phyloP scores from a whole-genome alignment of 2,888 invertebrate genomes.

The Emmelina monodactyla region DNA sequence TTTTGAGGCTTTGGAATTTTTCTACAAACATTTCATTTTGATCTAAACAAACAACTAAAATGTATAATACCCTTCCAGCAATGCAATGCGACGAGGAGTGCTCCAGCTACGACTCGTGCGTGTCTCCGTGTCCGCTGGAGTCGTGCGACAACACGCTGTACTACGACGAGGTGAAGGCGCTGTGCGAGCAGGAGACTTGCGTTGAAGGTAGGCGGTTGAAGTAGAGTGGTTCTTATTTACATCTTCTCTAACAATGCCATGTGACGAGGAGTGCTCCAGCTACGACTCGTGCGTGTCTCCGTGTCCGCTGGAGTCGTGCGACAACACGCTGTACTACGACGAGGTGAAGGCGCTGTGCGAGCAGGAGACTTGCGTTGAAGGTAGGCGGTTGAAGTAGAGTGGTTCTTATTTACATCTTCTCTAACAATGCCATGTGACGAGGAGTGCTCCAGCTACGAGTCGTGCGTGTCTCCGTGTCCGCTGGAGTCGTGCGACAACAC shows the following conservation, averaged over 20 bases:
- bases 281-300: constrained; percentile 84
- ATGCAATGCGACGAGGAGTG: constrained; percentile 89
- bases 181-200: constrained; percentile 78
- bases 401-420: too few relatives aligned
- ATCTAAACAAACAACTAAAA: too few relatives aligned
- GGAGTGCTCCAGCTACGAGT: constrained; percentile 78
- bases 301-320: constrained; percentile 86
- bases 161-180: constrained; percentile 67
- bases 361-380: constrained; percentile 82
- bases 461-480: constrained; percentile 85
- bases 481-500: constrained; percentile 85
- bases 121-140: constrained; percentile 82
- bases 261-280: constrained; percentile 79
- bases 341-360: constrained; percentile 71
- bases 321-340: constrained; percentile 73
- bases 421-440: constrained; percentile 90
- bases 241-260: constrained; percentile 79
- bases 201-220: constrained; percentile 79
- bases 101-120: constrained; percentile 80
- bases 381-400: too few relatives aligned
- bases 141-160: constrained; percentile 83
- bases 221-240: too few relatives aligned
- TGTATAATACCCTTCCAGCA: too few relatives aligned
- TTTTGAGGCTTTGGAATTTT: too few relatives aligned
- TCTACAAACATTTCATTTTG: too few relatives aligned